Evolutionary conservation across 2,797 vertebrate species (phyloP).

Genomic region (Holocentrus rufus): DNA sequence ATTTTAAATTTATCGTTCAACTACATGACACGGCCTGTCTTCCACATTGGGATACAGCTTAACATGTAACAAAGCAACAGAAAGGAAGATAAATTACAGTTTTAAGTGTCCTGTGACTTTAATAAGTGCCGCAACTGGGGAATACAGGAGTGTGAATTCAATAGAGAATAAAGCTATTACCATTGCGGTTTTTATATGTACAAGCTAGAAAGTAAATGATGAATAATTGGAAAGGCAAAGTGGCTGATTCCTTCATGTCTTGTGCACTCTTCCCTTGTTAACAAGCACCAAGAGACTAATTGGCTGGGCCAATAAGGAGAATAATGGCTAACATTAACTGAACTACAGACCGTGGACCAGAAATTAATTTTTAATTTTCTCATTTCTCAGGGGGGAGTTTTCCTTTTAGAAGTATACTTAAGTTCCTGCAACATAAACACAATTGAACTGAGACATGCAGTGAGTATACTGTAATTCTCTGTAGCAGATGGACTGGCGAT

Average conservation of each 20-base stretch:
- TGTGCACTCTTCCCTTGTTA: conserved; percentile 59
- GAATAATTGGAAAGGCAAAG: conserved; percentile 53
- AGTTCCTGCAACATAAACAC: conserved; percentile 43
- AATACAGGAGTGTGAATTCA: too few species aligned
- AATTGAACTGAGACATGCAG: background rate
- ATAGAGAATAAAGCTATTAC: conserved; percentile 18
- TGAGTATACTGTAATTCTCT: background rate
- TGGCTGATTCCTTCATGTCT: conserved; percentile 52
- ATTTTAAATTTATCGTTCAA: too few species aligned
- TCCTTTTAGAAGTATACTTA: conserved; percentile 46
- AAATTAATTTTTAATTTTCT: conserved; percentile 69
- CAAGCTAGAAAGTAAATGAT: conserved; percentile 43
- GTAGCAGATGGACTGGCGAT: background rate
- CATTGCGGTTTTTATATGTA: conserved; percentile 6
- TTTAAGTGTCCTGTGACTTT: too few species aligned
- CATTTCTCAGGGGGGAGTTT: conserved; percentile 43
- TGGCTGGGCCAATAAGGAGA: conserved; percentile 60
- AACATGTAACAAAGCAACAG: too few species aligned
- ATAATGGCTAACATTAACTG: conserved; percentile 68
- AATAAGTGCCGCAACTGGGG: too few species aligned
- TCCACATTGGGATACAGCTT: too few species aligned
- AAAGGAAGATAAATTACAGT: too few species aligned
- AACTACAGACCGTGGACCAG: conserved; percentile 60
- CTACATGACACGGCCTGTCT: too few species aligned
- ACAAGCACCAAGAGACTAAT: conserved; percentile 63